Conservation (phyloP, 1,140 invertebrate species). For the Oryctes rhinoceros region DNA sequence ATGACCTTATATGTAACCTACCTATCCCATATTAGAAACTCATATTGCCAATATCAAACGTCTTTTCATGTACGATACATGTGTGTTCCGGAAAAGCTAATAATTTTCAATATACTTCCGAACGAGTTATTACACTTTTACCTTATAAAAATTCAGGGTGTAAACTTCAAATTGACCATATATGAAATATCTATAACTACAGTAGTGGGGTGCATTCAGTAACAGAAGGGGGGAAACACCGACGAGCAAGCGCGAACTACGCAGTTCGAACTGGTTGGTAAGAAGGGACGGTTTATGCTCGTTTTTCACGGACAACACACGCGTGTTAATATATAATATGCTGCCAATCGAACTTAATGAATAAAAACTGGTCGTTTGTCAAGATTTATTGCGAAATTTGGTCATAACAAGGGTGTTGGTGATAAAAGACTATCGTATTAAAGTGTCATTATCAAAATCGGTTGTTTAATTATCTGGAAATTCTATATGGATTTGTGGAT, state of each 20-base stretch:
- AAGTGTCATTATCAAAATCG: conserved; percentile 42
- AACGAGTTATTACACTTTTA: conserved; percentile 29
- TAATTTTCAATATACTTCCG: conserved; percentile 25
- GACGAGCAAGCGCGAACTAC: conserved; percentile 47
- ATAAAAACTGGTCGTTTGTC: not conserved
- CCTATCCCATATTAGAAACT: not conserved
- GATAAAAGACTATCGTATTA: not conserved
- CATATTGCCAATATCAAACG: not conserved
- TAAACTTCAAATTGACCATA: conserved; percentile 49
- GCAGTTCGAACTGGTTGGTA: conserved; percentile 44
- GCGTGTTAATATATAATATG: conserved; percentile 46
- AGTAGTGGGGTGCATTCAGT: conserved; percentile 45
- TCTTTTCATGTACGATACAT: not conserved
- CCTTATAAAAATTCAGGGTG: conserved; percentile 49
- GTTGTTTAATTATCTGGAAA: conserved; percentile 49
- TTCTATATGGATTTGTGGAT: conserved; percentile 46
- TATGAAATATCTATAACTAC: conserved; percentile 50
- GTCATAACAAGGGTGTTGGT: not conserved
- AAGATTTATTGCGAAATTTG: conserved; percentile 37
- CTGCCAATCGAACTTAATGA: conserved; percentile 36
- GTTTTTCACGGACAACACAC: conserved; percentile 42
- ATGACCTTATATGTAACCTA: too few species aligned
- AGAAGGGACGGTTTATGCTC: conserved; percentile 41
- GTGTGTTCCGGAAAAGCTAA: conserved; percentile 13
- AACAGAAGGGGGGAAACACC: conserved; percentile 46